Evolutionary conservation across 2,113 vertebrate genomes (phyloP), one percentile per base, ranked within the genome.

Genomic region (Condylura cristata): DNA sequence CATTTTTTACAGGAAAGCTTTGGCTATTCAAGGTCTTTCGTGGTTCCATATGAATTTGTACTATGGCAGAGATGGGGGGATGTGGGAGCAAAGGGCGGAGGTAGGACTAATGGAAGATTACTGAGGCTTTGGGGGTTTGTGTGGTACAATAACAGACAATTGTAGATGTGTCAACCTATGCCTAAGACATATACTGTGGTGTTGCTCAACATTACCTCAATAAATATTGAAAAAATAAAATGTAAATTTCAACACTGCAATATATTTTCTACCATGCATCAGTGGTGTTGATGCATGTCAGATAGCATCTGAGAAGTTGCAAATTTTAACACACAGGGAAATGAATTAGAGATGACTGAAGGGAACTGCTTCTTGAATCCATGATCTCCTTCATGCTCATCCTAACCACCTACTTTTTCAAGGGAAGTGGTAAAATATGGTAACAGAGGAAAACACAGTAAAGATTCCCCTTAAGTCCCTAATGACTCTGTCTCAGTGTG

Each of bases 331-430:
- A 61, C 81, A 65, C 7, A 90, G 89, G 85, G 84, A 90, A 93
- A 88, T 75, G 37, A 84, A 53, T 72, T 41, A 81, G 79, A 92
- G 74, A 66, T 95, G 94, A 96, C 66, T 96, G 88, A 84, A 46
- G 46, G 51, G 89, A 60, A 32, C 91, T 91, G 86, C 90, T 97
- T 78, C 89, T 91, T 60, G 70, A 79, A 85, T 86, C 78, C 82
- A 34, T 86, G 95, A 95, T 96, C 86, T 97, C 96, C 96, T 78
- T 48, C 26, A 14, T 13, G 66, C 72, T 60, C 56, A 41, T 71
- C 56, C 86, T 91, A 61, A 61, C 61, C n/a, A 24, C 32, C 83
- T 28, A 56, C 41, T 94, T 86, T 76, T 32, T 83, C 63, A 72
- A 76, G 91, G 87, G 72, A 71, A 89, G 48, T 51, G 32, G 70